Conservation (phyloP, 2,888 invertebrate genomes). For the Eupithecia vulgata region DNA sequence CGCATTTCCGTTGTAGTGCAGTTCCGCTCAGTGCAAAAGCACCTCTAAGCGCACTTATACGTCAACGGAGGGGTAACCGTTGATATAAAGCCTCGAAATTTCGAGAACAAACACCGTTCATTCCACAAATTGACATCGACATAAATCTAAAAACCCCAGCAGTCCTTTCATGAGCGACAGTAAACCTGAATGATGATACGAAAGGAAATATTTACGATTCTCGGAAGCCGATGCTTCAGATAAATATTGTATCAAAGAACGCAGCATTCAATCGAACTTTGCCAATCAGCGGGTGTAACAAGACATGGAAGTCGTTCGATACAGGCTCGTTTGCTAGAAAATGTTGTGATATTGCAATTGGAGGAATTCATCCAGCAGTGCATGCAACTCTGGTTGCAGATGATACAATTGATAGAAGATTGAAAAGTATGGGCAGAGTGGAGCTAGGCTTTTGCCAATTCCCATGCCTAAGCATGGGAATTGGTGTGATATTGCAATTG, state of each 20-base stretch:
- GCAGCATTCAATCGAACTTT: constrained; percentile 56
- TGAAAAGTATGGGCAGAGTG: no score
- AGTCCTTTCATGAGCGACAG: constrained; percentile 13
- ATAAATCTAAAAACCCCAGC: constrained; percentile 12
- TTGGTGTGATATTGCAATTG: no score
- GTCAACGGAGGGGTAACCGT: no score
- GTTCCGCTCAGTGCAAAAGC: no score
- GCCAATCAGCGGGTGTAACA: constrained; percentile 54
- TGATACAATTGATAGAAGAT: neutral
- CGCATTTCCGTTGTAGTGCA: no score
- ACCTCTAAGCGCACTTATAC: no score
- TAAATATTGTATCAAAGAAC: constrained; percentile 47
- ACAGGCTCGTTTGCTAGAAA: constrained; percentile 40
- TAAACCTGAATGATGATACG: constrained; percentile 9
- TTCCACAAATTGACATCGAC: constrained; percentile 14
- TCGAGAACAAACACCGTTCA: constrained; percentile 13
- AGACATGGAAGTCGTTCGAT: constrained; percentile 48
- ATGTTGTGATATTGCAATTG: neutral
- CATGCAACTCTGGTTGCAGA: neutral
- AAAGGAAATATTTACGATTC: constrained; percentile 20
- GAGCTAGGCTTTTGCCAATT: no score
- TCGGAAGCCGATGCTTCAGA: constrained; percentile 22
- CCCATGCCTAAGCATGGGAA: no score
- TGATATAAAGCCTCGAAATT: neutral
- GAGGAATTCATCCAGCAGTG: neutral